These are phyloP conservation scores for Micronycteris hirsuta DNA, from an alignment of 2,113 vertebrate genomes.

Conservation along the genomic window DNA sequence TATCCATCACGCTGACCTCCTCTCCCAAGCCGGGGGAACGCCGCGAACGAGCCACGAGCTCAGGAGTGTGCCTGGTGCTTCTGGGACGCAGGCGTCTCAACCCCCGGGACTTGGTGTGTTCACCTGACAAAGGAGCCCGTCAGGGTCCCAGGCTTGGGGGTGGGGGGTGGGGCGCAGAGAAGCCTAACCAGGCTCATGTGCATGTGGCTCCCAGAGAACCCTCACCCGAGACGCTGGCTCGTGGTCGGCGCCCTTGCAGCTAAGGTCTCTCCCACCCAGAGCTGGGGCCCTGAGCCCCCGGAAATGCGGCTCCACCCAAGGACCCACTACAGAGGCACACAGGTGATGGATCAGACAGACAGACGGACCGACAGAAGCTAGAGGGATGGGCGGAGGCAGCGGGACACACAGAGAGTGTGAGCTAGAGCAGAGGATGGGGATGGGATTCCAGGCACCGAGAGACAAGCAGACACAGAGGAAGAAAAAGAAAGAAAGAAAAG, in stretches of 20 bases:
- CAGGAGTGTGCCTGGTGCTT: fast-evolving
- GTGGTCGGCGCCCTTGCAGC: fast-evolving
- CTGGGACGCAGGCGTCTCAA: fast-evolving
- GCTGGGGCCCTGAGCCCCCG: no score
- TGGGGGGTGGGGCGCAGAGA: neutral
- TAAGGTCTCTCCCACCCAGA: neutral
- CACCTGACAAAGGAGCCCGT: neutral
- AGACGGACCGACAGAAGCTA: neutral
- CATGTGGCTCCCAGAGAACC: fast-evolving
- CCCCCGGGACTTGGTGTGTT: neutral
- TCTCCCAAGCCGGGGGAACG: neutral
- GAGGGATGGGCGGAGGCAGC: neutral
- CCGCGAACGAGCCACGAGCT: fast-evolving
- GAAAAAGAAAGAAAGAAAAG: no score
- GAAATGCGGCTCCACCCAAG: neutral
- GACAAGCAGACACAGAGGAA: neutral
- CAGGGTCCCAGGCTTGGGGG: fast-evolving
- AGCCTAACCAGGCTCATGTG: fast-evolving
- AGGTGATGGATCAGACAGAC: neutral
- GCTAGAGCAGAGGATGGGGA: neutral
- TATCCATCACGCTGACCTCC: fast-evolving
- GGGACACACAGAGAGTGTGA: fast-evolving
- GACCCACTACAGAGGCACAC: fast-evolving
- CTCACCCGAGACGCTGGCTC: neutral
- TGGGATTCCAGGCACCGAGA: neutral